Base-by-base conservation (phyloP, 2,888 invertebrate genomes). In the Diachrysia chrysitis region DNA sequence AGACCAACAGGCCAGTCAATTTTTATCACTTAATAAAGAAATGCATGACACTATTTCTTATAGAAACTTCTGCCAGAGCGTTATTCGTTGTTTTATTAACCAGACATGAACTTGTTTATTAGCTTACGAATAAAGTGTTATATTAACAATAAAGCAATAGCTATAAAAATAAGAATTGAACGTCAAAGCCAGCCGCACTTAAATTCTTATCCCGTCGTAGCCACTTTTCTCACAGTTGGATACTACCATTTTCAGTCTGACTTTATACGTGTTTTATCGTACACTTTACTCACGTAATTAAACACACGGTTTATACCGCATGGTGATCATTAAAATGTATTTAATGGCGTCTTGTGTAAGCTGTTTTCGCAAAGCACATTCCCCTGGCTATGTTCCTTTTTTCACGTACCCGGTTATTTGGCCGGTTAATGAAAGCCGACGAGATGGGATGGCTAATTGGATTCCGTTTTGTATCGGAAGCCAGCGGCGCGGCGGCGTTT, bases 391-490 rank as follows among this genome's bases (percentile, higher is more conserved):
- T 51, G 76, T 82, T 85, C 42, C 42, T 42, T 87, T 86, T 87
- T 87, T 87, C 83, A 86, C 84, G 83, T 85, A 87, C 88, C 87
- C 85, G 87, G 84, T 87, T 86, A 88, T 89, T 89, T 87, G 89
- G 85, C 78, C 86, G 82, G 85, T 87, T 90, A 92, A 91, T 92
- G 89, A 91, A 92, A 90, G 87, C 87, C 84, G 84, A 80, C 85
- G 89, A 89, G 90, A 90, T 91, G 90, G 87, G 88, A 87, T 87
- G 85, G 89, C 88, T 93, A 93, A 93, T 93, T 93, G 94, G 93
- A 92, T 92, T 90, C 89, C 87, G 90, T 90, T 92, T 90, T 89
- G 92, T 91, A 90, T 91, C 89, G 90, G 89, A 88, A 90, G 87
- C 87, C 86, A 85, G 84, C 81, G 80, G 82, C 78, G 80, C 83